Base-by-base conservation (phyloP, 2,888 invertebrate genomes). In the Heliconius erato region DNA sequence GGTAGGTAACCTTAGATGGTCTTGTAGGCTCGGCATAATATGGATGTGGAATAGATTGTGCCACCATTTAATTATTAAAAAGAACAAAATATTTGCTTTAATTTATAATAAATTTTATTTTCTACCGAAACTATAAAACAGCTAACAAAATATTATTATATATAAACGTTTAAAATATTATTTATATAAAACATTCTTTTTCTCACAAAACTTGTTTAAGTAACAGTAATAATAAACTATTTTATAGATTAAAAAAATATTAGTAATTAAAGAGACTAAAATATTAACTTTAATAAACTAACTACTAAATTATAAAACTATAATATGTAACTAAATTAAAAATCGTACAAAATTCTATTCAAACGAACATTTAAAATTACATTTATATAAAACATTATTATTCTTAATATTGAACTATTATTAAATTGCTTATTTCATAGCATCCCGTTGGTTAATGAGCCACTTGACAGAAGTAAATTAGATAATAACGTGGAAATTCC, bases 1-100 rank as follows among this genome's bases (percentile, higher is more conserved):
- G 26, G 59, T 76, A 78, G 26, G 59, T 76, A 78, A 78, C 78
- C 28, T 78, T 67, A 78, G 44, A 44, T 44, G 67, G 28, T 44
- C 44, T 44, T 65, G 67, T 67, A 67, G 26, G 40, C 67, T 26
- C 44, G 11, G 49, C 40, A 28, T 67, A 26, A 65, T 16, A 67
- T 67, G 16, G 7, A 7, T 65, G 9, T 44, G 44, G 65, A 14
- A 23, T n/a, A 32, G 59, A 59, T n/a, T n/a, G n/a, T 44, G 26
- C 14, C 32, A 35, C 14, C 9, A n/a, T 19, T 59, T 59, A 35
- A 35, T 74, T 3, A 19, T 19, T 54, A 49, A 35, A 6, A 4
- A 28, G 4, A 67, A 28, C 16, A 28, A 67, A 16, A 32, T 67
- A 67, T 26, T 28, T 26, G 32, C 16, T 67, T 40, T 11, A 11